Percentiles rank a stretch among this genome's conserved stretches.
phyloP scores from a whole-genome alignment of 2,888 invertebrate species.

The Mythimna pallens region DNA sequence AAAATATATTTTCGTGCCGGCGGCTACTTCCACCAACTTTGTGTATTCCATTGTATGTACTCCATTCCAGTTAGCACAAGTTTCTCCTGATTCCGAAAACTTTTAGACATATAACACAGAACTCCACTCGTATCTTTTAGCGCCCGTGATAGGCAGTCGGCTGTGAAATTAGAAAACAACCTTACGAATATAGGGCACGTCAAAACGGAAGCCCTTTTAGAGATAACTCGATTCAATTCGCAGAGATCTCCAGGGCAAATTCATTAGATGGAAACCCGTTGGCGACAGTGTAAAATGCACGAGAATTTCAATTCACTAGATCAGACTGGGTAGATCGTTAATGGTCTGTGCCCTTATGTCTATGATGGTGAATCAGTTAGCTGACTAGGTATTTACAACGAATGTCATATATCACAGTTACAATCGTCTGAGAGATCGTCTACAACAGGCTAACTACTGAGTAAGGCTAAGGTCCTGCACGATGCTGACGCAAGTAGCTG shows the following conservation, averaged over 20 bases:
- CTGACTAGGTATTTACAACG: constrained; percentile 63
- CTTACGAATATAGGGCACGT: constrained; percentile 68
- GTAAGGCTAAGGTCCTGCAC: constrained; percentile 82
- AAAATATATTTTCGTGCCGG: constrained; percentile 45
- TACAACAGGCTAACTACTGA: constrained; percentile 74
- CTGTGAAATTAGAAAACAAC: constrained; percentile 79
- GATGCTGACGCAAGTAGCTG: constrained; percentile 84
- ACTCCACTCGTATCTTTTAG: constrained; percentile 64
- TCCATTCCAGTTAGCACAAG: constrained; percentile 50
- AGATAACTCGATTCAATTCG: constrained; percentile 68
- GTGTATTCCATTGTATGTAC: constrained; percentile 52
- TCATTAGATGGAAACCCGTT: constrained; percentile 58
- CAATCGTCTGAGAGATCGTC: constrained; percentile 85
- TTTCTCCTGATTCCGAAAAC: constrained; percentile 55
- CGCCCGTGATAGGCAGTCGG: constrained; percentile 69
- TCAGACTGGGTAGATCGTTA: neutral
- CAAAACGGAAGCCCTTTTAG: constrained; percentile 68
- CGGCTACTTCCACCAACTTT: constrained; percentile 35
- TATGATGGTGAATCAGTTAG: constrained; percentile 69
- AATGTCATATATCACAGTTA: constrained; percentile 78
- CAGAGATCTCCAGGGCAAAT: constrained; percentile 60
- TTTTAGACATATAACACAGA: constrained; percentile 62
- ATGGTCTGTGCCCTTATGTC: constrained; percentile 59
- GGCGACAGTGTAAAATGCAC: constrained; percentile 50
- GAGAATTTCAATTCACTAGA: constrained; percentile 35